Percentiles rank a stretch among this genome's conserved stretches.
phyloP scores from a whole-genome alignment of 2,888 invertebrate genomes.

The Drosophila neotestacea region DNA sequence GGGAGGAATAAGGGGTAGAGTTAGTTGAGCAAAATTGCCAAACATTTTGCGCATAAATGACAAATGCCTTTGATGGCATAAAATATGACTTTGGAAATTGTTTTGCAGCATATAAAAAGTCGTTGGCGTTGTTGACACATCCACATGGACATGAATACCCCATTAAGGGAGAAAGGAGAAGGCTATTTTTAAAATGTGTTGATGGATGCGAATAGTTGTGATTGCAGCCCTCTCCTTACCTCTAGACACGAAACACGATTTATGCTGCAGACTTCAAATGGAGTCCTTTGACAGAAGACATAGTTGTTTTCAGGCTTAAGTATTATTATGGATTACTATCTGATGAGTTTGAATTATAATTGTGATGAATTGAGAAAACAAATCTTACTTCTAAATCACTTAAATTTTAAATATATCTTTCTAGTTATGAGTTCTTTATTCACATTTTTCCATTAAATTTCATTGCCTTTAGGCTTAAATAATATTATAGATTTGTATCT shows the following conservation, averaged over 20 bases:
- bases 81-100: conserved; percentile 80
- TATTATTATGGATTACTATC: not conserved
- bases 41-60: conserved; percentile 79
- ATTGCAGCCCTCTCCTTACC: conserved; percentile 36
- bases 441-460: not conserved
- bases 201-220: conserved; percentile 62
- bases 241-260: conserved; percentile 25
- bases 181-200: conserved; percentile 52
- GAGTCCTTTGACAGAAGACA: not conserved
- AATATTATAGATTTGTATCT: not conserved
- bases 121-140: conserved; percentile 41
- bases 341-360: not conserved
- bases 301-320: not conserved
- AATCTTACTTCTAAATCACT: not conserved
- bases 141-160: conserved; percentile 27
- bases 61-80: conserved; percentile 80
- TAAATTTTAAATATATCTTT: not conserved
- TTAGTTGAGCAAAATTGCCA: conserved; percentile 60
- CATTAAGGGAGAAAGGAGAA: not conserved
- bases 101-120: conserved; percentile 77
- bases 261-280: conserved; percentile 14
- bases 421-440: not conserved
- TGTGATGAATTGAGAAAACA: not conserved
- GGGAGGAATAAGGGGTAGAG: not conserved
- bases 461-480: not conserved